Base-by-base conservation (phyloP, 30 jellyfish, hydroid and myxozoan species). In the Aurelia sp. region DNA sequence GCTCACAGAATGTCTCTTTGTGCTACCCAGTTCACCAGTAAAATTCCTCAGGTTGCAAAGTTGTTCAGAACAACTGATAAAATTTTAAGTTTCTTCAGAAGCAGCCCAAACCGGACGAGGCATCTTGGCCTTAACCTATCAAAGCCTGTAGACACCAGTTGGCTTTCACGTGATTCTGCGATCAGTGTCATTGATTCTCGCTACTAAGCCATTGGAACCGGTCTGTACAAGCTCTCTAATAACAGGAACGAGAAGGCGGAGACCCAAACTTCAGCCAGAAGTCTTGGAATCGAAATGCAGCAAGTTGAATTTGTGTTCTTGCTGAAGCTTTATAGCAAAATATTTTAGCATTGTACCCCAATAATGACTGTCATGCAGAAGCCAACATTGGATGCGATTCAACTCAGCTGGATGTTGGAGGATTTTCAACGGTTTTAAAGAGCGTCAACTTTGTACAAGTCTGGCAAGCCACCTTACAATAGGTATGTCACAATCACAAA, bases 41-140 rank as follows among this genome's bases (percentile, higher is more conserved):
- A 35, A 35, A 35, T 35, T 35, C 44, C 44, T 4, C 44, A 35
- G 44, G 44, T 35, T 35, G 44, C 44, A 35, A 35, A 35, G 4
- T 35, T 35, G 4, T 35, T 35, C 4, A 4, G 44, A 35, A 35
- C 44, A 35, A 35, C 44, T 35, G 44, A 35, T 60, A 83, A 70
- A 20, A 61, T 58, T 2, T 40, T 83, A 17, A 41, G 80, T 58
- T 83, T 83, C 70, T 71, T 83, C 86, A 55, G 92, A 40, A 83
- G 86, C 80, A 83, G 92, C 38, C 86, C 86, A 16, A 83, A 83
- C 48, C 51, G 92, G 40, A 83, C 71, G 38, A 22, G 64, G 10
- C 75, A n/a, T 64, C 70, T 83, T 44, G 92, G 92, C 9, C 62
- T 11, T 58, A 69, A 83, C 15, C 85, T 83, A 12, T 86, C 86